These are phyloP conservation scores for Beaufortia kweichowensis DNA, from an alignment of 2,113 vertebrate genomes.

Conservation along the genomic window DNA sequence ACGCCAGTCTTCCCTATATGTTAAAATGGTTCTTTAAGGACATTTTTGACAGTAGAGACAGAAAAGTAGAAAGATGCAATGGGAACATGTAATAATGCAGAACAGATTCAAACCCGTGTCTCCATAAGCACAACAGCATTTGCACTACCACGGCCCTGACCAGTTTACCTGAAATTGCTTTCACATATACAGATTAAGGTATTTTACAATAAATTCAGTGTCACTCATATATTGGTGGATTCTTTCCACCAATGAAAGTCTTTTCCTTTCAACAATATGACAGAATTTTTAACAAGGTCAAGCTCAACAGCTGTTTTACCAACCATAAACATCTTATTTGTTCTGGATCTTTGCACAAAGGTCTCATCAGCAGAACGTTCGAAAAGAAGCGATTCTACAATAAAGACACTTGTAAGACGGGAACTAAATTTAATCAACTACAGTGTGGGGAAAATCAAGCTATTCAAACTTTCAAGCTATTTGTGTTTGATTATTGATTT, in stretches of 20 bases:
- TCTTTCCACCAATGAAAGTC: neutral
- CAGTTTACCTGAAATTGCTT: too few species aligned
- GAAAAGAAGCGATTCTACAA: neutral
- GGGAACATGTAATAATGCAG: too few species aligned
- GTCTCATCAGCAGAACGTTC: neutral
- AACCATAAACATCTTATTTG: neutral
- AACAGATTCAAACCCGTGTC: neutral
- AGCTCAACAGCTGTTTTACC: conserved; percentile 2
- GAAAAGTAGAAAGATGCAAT: too few species aligned
- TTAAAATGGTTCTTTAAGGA: too few species aligned
- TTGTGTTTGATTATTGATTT: too few species aligned
- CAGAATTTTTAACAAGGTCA: neutral
- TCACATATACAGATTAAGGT: neutral
- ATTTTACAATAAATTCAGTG: neutral
- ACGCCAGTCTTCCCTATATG: too few species aligned
- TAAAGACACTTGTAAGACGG: neutral
- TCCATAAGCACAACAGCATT: neutral
- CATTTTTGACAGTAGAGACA: too few species aligned
- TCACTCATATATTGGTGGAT: conserved; percentile 5
- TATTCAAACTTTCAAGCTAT: too few species aligned
- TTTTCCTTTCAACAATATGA: neutral
- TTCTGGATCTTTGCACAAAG: neutral
- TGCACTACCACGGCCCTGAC: neutral
- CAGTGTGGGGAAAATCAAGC: neutral
- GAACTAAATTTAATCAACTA: neutral